Percentiles rank a stretch among this genome's conserved stretches.
Evolutionary conservation across 2,113 vertebrate genomes (phyloP).

Genomic region (Pyrgilauda ruficollis): DNA sequence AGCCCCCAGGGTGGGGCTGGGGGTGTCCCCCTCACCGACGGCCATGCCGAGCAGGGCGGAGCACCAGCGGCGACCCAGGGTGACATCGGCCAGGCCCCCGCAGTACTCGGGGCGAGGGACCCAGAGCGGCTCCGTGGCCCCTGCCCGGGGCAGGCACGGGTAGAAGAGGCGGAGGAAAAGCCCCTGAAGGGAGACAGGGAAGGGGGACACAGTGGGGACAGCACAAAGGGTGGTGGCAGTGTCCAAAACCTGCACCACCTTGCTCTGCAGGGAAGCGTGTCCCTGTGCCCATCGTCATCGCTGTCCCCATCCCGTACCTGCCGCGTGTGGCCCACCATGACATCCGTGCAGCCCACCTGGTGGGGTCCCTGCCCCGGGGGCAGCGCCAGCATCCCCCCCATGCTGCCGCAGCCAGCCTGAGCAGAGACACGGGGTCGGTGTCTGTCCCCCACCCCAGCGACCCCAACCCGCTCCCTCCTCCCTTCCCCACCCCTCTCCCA

Average conservation of each 20-base stretch:
- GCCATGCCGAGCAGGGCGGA: slow-evolving; percentile 42
- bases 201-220: not conserved
- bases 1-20: not conserved
- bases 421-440: rapidly evolving
- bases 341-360: slow-evolving; percentile 69
- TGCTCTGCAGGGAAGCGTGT: not conserved
- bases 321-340: slow-evolving; percentile 69
- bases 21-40: slow-evolving; percentile 59
- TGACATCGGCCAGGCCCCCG: slow-evolving; percentile 14
- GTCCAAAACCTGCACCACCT: not conserved
- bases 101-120: slow-evolving; percentile 72
- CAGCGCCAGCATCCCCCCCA: slow-evolving; percentile 63
- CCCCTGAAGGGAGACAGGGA: slow-evolving; percentile 55
- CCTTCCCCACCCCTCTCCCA: not conserved
- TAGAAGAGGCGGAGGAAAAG: slow-evolving; percentile 79
- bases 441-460: rapidly evolving
- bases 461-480: not conserved
- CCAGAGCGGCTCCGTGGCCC: slow-evolving; percentile 57
- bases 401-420: not conserved
- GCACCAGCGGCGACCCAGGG: slow-evolving; percentile 54
- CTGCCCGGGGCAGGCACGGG: slow-evolving; percentile 48
- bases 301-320: slow-evolving; percentile 47
- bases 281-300: rapidly evolving
- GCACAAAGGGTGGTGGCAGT: rapidly evolving
- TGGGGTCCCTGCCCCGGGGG: slow-evolving; percentile 63